Percentiles rank a stretch among this genome's conserved stretches.
phyloP scores from a whole-genome alignment of 2,888 invertebrate species.

The Hanleya hanleyi region DNA sequence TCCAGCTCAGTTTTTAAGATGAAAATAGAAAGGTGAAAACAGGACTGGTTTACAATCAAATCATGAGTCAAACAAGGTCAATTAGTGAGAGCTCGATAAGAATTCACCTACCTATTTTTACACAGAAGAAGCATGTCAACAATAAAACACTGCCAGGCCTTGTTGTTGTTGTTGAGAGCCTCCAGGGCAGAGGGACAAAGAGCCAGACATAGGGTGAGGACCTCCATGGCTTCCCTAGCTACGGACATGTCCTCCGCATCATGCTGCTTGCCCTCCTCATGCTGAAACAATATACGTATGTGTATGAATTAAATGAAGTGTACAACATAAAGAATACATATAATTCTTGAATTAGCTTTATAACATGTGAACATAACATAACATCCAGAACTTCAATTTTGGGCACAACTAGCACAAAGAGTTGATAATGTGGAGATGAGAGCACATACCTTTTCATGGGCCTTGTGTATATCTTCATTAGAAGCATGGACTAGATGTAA shows the following conservation, averaged over 20 bases:
- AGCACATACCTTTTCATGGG: slow-evolving; percentile 78
- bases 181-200: slow-evolving; percentile 91
- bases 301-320: too few species aligned
- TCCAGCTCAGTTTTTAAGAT: too few species aligned
- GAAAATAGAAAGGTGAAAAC: too few species aligned
- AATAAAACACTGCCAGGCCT: slow-evolving; percentile 91
- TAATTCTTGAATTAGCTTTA: too few species aligned
- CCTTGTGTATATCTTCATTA: slow-evolving; percentile 79
- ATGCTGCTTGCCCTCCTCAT: slow-evolving; percentile 48
- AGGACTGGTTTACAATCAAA: too few species aligned
- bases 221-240: slow-evolving; percentile 94
- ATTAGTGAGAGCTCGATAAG: too few species aligned
- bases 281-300: slow-evolving; percentile 48
- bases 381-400: too few species aligned
- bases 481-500: slow-evolving; percentile 78
- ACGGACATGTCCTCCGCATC: slow-evolving; percentile 76
- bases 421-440: too few species aligned
- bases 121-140: slow-evolving; percentile 91
- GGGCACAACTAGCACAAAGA: too few species aligned
- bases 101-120: slow-evolving; percentile 76
- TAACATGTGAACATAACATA: too few species aligned
- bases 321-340: too few species aligned
- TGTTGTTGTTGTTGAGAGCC: slow-evolving; percentile 86
- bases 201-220: slow-evolving; percentile 90
- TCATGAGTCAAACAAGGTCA: too few species aligned